Evolutionary conservation across 1,140 invertebrate genomes (phyloP).

Genomic region (Microvelia longipes): DNA sequence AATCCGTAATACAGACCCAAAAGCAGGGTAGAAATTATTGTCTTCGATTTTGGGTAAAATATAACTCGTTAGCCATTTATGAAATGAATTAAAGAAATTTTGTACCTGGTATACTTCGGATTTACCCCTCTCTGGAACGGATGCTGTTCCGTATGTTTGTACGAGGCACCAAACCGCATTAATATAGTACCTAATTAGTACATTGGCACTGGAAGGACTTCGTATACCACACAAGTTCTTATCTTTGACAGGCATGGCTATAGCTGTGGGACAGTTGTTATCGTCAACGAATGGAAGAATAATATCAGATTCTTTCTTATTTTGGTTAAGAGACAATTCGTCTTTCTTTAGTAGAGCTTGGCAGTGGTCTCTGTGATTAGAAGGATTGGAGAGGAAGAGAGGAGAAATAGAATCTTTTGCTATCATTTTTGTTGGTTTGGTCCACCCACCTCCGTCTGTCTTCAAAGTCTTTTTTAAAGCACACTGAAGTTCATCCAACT

Average conservation of each 20-base stretch:
- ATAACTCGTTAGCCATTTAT: background rate
- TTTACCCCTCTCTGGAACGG: background rate
- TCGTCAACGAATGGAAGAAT: slow-evolving; percentile 17
- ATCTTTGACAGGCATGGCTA: slow-evolving; percentile 15
- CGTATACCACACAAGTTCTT: slow-evolving; percentile 11
- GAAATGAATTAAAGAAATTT: background rate
- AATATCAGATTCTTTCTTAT: background rate
- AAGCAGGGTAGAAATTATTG: slow-evolving; percentile 9
- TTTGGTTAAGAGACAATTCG: background rate
- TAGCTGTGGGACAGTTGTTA: slow-evolving; percentile 8
- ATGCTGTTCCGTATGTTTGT: background rate
- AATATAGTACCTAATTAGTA: slow-evolving; percentile 15
- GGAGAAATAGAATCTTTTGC: no score
- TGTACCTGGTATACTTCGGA: background rate
- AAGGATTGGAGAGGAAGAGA: no score
- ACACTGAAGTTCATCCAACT: slow-evolving; percentile 11
- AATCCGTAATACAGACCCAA: slow-evolving; percentile 11
- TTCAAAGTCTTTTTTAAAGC: slow-evolving; percentile 12
- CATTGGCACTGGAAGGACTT: slow-evolving; percentile 4
- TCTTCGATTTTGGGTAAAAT: slow-evolving; percentile 9
- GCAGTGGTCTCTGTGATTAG: background rate
- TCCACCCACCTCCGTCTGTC: slow-evolving; percentile 18
- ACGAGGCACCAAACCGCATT: slow-evolving; percentile 4
- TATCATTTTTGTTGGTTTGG: slow-evolving; percentile 7
- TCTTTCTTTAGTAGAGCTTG: background rate